These are phyloP conservation scores for Chrysomallon squamiferum DNA, from an alignment of 1,140 invertebrate species.

Conservation along the genomic window DNA sequence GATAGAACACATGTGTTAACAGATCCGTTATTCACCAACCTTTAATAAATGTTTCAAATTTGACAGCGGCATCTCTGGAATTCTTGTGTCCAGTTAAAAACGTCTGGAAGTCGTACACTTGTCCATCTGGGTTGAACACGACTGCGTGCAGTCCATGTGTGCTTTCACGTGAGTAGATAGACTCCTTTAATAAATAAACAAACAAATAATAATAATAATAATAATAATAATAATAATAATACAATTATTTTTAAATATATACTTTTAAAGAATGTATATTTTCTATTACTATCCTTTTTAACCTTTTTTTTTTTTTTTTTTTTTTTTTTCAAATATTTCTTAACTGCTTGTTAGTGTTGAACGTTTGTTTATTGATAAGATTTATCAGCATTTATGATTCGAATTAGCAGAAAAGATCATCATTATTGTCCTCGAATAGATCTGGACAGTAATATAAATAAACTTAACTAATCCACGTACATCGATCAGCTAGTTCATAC, in stretches of 20 bases:
- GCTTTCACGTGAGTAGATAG: neutral
- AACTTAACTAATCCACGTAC: no score
- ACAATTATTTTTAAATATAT: neutral
- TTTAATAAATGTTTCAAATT: neutral
- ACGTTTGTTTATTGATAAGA: no score
- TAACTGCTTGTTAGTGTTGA: neutral
- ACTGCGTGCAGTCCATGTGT: constrained; percentile 9
- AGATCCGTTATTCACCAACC: neutral
- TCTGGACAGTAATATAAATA: no score
- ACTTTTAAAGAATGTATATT: neutral
- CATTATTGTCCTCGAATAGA: no score
- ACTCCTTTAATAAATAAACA: neutral
- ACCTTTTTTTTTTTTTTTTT: no score
- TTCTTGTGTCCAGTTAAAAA: constrained; percentile 1
- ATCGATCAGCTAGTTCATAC: no score
- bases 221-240: neutral
- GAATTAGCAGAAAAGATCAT: no score
- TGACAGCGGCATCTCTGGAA: neutral
- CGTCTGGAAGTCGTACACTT: constrained; percentile 8
- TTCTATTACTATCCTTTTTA: no score
- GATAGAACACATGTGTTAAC: no score
- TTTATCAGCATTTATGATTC: no score
- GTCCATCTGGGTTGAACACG: constrained; percentile 14
- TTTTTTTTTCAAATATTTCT: no score
- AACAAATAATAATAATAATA: neutral